Evolutionary conservation across 2,797 vertebrate genomes (phyloP), one percentile per base, ranked within the genome.

Genomic region (Thalassophryne amazonica): DNA sequence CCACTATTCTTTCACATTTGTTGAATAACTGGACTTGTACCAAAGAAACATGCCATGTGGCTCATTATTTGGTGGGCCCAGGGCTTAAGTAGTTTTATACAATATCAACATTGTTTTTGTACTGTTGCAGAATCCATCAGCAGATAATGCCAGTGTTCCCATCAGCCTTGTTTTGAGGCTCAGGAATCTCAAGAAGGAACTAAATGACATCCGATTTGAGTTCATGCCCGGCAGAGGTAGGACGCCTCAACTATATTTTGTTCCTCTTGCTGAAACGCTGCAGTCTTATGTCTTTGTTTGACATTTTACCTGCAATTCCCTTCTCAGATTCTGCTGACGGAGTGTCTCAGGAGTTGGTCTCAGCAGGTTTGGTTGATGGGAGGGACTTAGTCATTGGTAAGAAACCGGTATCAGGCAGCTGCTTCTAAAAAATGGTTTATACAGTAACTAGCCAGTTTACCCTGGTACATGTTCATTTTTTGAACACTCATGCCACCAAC

Each of bases 151-250:
- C 1, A 93, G 90, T 63, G 58, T 94, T 63, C 92, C 94, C 62
- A 96, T 98, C 79, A 96, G 94, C 69, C 91, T 98, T 3, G 95
- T 98, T 15, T 85, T 98, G 69, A 92, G 95, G 85, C 89, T 98
- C 89, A 94, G 95, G 78, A 97, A 97, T 86, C 90, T 86, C 55
- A 97, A 97, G 89, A 97, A 95, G 80, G 95, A 97, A 62, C 91
- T 97, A 68, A 96, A 97, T 50, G 95, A 97, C 80, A 97, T 97
- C 76, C 88, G 94, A 29, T 97, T 97, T 74, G 95, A 97, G 85
- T 97, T 97, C 80, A 96, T 94, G 86, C 91, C 91, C 3, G 95
- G 95, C 71, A 94, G 94, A 95, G 95, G 95, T 97, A 49, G 79
- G 83, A 43, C 1, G 2, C 30, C 4, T 40, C 17, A 0, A 1